Base-by-base conservation (phyloP, 2,888 invertebrate species). In the Drosophila fulvimacula region DNA sequence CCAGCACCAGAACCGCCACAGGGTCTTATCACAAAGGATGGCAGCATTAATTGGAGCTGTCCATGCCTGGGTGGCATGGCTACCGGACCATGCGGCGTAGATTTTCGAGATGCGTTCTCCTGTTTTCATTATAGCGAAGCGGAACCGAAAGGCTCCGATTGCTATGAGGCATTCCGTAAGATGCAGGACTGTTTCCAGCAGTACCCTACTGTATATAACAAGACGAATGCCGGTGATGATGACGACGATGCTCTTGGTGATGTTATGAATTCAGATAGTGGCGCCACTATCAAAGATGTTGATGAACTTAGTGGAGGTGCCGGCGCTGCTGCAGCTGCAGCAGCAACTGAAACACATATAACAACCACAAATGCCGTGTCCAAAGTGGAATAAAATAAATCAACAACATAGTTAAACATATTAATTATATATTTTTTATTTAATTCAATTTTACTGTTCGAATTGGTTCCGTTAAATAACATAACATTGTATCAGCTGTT, bases 61-160 rank as follows among this genome's bases (percentile, higher is more conserved):
- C 98, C 98, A 0, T 99, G 99, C 91, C 94, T 99, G 38, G 98
- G 98, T 15, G 98, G 98, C n/a, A 98, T 98, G 97, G 97, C 98
- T 6, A 97, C 97, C 0, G 98, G 99, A 0, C 98, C 99, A 0
- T 99, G 99, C 92, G 98, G 98, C 1, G 94, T 96, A 15, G 96
- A 98, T 92, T 99, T 99, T 93, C 94, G 98, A 44, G 96, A 98
- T 79, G 98, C 98, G 3, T 98, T 99, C 92, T 96, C 97, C 34
- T 99, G 99, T 93, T 98, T 98, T 92, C 98, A 98, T 92, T 96
- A 97, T 86, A 97, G 97, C 76, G 95, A 95, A 66, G 96, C 96
- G 4, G 98, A 98, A 4, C 97, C 97, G 0, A 98, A 98, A 93
- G 98, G 98, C 59, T 96, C 96, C 51, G 98, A 99, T 89, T 99